Base-by-base conservation (phyloP, 2,113 vertebrate genomes). In the Notiomystis cincta region DNA sequence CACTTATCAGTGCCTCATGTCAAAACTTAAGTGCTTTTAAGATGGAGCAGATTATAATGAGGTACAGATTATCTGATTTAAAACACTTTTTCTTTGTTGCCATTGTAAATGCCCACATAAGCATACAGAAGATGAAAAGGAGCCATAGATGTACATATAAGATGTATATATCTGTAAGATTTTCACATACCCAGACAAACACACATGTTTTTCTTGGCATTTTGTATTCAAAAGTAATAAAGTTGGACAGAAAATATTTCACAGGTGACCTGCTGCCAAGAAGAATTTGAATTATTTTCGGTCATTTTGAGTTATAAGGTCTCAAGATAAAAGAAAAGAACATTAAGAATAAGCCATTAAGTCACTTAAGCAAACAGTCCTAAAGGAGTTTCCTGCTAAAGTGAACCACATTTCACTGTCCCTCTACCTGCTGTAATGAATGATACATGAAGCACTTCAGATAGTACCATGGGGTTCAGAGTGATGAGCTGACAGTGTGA, bases 261-360 rank as follows among this genome's bases (percentile, higher is more conserved):
- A 96, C 88, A 96, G 80, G 77, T 96, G 96, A 96, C 94, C 89
- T 91, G 25, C 94, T 96, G 94, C 93, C 96, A 96, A 93, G 79
- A 95, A 87, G 54, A 77, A 93, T 96, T 94, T 96, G 75, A 89
- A 95, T 95, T 97, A 94, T 92, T 94, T 97, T 96, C 85, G 91
- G 94, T 95, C 79, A 96, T 94, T 96, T 96, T 93, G 78, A 93
- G 75, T 91, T 95, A 96, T 93, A 70, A 95, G 84, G 93, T 94
- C 96, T 97, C 95, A 94, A 92, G 94, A 95, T 81, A 95, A 95
- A 97, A 96, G 93, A 96, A 93, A 85, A 90, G 76, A 96, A 95
- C 96, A 96, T 96, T 97, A 96, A 91, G 94, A 95, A 97, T 97
- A 96, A 96, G 89, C 96, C 95, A 97, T 97, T 97, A 97, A 97